Evolutionary conservation across 2,888 invertebrate genomes (phyloP).

Genomic region (Colletes collaris): DNA sequence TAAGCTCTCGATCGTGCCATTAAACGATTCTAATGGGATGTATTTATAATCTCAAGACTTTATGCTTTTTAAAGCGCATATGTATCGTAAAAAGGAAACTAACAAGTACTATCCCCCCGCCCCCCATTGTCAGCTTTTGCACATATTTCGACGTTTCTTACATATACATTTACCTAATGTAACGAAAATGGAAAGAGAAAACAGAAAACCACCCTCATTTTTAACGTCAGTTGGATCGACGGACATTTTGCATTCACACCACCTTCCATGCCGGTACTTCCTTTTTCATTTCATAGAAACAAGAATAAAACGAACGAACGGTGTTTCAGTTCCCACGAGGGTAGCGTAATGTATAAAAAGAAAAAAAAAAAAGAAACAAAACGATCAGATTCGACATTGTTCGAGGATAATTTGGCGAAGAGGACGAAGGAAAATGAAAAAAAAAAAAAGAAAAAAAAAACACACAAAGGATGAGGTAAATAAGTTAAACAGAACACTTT

Average conservation of each 20-base stretch:
- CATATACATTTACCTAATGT: conserved; percentile 72
- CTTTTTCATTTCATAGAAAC: conserved; percentile 62
- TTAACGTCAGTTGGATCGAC: conserved; percentile 46
- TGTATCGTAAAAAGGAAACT: conserved; percentile 59
- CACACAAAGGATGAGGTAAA: conserved; percentile 45
- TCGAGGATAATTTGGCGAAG: conserved; percentile 50
- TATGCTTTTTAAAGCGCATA: conserved; percentile 68
- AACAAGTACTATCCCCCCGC: conserved; percentile 55
- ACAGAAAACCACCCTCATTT: conserved; percentile 50
- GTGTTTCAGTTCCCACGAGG: conserved; percentile 42
- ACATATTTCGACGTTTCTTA: conserved; percentile 72
- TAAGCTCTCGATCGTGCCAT: conserved; percentile 68
- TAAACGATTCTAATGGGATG: conserved; percentile 63
- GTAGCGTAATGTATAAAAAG: conserved; percentile 30
- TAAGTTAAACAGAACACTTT: conserved; percentile 74
- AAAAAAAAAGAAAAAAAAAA: neutral
- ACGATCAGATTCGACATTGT: conserved; percentile 47
- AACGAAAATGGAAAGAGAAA: conserved; percentile 37
- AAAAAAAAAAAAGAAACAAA: conserved; percentile 1
- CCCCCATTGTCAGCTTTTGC: conserved; percentile 66
- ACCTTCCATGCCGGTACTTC: conserved; percentile 69
- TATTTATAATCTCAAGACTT: conserved; percentile 67
- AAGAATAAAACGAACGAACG: conserved; percentile 38
- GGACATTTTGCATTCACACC: conserved; percentile 58
- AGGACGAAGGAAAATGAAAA: conserved; percentile 42